Evolutionary conservation across 2,113 vertebrate genomes (phyloP).

Genomic region (Paradoxurus hermaphroditus): DNA sequence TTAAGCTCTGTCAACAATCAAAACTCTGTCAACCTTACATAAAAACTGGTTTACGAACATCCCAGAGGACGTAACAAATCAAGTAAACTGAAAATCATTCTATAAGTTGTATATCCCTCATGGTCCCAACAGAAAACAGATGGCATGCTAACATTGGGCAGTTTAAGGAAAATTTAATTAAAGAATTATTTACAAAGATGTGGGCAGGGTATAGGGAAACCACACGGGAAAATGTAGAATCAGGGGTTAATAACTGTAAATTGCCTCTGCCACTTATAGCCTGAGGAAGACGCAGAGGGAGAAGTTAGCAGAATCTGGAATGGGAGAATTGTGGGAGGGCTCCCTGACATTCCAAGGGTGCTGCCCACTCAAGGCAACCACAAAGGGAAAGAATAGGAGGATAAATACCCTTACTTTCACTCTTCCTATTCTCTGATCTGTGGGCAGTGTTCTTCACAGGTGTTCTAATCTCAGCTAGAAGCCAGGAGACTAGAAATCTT

Average conservation of each 20-base stretch:
- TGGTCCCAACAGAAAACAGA: background rate
- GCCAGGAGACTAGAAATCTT: background rate
- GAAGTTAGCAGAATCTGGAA: background rate
- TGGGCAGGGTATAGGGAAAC: background rate
- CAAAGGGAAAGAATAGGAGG: background rate
- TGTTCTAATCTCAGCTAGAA: background rate
- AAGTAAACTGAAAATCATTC: constrained; percentile 1
- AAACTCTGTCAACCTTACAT: background rate
- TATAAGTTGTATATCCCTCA: background rate
- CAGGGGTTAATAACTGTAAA: background rate
- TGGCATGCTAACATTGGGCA: background rate
- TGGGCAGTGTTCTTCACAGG: background rate
- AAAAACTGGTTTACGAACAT: background rate
- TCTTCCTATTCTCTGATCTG: background rate
- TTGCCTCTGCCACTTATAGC: background rate
- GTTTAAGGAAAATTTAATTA: constrained; percentile 13
- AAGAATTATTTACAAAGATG: background rate
- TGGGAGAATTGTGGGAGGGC: no score
- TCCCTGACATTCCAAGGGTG: background rate
- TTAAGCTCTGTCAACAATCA: background rate
- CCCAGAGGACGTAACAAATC: background rate
- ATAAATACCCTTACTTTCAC: background rate
- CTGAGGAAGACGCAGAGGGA: background rate
- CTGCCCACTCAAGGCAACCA: background rate
- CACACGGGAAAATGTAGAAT: background rate